These are phyloP conservation scores for Callitettix versicolor DNA, from an alignment of 1,140 invertebrate genomes.

Conservation along the genomic window DNA sequence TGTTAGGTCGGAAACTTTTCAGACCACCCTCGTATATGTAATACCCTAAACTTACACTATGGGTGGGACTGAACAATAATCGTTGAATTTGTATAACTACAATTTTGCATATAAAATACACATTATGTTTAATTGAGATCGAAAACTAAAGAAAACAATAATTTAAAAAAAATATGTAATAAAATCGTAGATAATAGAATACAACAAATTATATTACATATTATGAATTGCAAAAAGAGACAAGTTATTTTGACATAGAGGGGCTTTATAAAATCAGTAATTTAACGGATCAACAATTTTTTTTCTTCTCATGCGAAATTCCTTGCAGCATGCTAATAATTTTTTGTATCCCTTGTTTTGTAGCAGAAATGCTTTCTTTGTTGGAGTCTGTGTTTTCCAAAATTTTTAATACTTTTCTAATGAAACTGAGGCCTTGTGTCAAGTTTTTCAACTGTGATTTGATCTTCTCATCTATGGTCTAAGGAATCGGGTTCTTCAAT, in stretches of 20 bases:
- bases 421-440: background rate
- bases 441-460: background rate
- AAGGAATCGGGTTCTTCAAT: background rate
- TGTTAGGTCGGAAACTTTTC: too few species aligned
- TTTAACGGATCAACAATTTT: background rate
- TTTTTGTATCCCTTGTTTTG: background rate
- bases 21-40: too few species aligned
- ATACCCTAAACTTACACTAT: too few species aligned
- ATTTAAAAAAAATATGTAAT: background rate
- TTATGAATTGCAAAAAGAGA: background rate
- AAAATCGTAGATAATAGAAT: background rate
- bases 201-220: constrained; percentile 1
- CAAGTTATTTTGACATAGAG: background rate
- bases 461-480: background rate
- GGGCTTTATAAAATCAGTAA: background rate
- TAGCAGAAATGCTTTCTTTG: background rate
- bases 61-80: too few species aligned
- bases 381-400: background rate
- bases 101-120: too few species aligned
- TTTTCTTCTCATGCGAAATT: background rate
- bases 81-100: too few species aligned
- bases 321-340: background rate
- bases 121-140: too few species aligned
- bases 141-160: too few species aligned
- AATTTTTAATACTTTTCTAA: background rate